Percentiles rank a stretch among this genome's conserved stretches.
These are phyloP conservation scores for Margaritifera margaritifera DNA, from an alignment of 2,888 invertebrate genomes.

Conservation along the genomic window DNA sequence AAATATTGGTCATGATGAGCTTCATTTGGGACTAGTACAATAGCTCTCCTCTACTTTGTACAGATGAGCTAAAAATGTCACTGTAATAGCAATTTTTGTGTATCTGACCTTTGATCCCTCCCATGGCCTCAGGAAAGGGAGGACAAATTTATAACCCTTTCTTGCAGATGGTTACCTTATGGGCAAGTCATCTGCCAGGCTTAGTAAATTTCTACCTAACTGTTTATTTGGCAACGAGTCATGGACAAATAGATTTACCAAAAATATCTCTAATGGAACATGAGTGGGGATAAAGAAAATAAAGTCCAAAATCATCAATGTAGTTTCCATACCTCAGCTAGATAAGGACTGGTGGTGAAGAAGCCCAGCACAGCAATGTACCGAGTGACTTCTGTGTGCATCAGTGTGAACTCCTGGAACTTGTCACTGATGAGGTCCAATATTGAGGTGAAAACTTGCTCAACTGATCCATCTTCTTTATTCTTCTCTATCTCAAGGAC, in stretches of 20 bases:
- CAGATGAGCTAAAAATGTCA: no score
- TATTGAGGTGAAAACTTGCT: conserved; percentile 49
- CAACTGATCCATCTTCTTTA: conserved; percentile 56
- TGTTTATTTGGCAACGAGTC: no score
- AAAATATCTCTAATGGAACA: not conserved
- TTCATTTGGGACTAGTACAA: no score
- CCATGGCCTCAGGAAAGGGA: no score
- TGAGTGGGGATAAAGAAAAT: not conserved
- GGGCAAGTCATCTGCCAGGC: no score
- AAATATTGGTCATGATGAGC: no score
- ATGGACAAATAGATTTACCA: not conserved
- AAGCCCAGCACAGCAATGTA: conserved; percentile 55
- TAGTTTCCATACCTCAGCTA: conserved; percentile 58
- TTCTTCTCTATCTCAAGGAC: conserved; percentile 52
- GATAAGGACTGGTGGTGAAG: conserved; percentile 53
- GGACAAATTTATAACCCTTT: no score
- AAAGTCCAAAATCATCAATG: not conserved
- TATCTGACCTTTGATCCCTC: no score
- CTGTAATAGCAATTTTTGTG: no score
- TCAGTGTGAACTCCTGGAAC: conserved; percentile 40
- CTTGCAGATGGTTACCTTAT: no score
- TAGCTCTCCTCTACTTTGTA: no score
- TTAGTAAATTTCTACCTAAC: no score
- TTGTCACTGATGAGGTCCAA: conserved; percentile 41
- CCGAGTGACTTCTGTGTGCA: conserved; percentile 46